Conservation (phyloP, 2,888 invertebrate species). For the Zonitis immaculata region DNA sequence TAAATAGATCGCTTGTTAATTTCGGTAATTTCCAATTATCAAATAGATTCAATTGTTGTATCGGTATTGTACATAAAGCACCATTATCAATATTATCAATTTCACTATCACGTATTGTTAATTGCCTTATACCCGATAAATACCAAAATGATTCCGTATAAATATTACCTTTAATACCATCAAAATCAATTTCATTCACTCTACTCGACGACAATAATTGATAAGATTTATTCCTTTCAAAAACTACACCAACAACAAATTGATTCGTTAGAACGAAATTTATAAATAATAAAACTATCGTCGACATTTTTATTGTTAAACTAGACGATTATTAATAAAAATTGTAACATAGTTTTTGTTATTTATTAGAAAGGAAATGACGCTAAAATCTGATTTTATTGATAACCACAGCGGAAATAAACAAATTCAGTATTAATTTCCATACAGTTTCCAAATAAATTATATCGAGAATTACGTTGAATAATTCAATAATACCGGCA, state of each 20-base stretch:
- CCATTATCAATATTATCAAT: neutral
- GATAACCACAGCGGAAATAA: neutral
- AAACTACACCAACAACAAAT: neutral
- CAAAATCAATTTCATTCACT: neutral
- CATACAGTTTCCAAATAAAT: neutral
- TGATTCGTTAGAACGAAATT: neutral
- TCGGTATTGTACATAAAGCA: neutral
- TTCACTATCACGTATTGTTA: neutral
- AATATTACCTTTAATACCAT: neutral
- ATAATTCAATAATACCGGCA: neutral
- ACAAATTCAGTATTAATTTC: no score
- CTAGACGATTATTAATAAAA: neutral
- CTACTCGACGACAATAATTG: neutral
- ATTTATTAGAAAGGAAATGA: neutral
- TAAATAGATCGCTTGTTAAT: neutral
- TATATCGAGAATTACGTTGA: neutral
- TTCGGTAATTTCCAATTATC: neutral
- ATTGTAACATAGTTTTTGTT: neutral
- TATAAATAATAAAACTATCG: no score
- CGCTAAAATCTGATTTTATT: neutral
- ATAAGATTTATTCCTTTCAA: neutral
- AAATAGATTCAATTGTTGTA: neutral
- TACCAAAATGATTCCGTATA: neutral
- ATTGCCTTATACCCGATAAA: neutral
- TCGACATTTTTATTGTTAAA: neutral